These are phyloP conservation scores for Callionymus lyra DNA, from an alignment of 2,113 vertebrate species.

Conservation along the genomic window DNA sequence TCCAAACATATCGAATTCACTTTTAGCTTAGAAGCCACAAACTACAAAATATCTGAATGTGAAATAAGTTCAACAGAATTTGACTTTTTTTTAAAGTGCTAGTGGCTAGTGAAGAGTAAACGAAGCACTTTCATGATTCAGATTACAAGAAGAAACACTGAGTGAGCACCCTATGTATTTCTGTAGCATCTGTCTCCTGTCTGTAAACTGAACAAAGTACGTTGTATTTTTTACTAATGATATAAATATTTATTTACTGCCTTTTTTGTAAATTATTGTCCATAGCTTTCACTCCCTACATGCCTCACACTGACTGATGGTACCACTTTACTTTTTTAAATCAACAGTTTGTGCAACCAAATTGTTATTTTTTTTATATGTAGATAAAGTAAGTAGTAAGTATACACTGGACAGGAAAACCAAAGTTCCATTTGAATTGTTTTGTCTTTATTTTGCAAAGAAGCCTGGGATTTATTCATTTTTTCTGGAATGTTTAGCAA, in stretches of 20 bases:
- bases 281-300: slow-evolving; percentile 18
- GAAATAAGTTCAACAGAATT: no score
- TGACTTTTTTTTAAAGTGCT: slow-evolving; percentile 32
- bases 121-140: slow-evolving; percentile 62
- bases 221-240: slow-evolving; percentile 64
- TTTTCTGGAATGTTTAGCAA: no score
- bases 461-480: no score
- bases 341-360: neutral
- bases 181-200: slow-evolving; percentile 53
- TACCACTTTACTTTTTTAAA: neutral
- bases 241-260: slow-evolving; percentile 72
- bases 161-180: slow-evolving; percentile 21
- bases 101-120: slow-evolving; percentile 16
- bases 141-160: slow-evolving; percentile 24
- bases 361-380: neutral
- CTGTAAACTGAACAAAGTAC: slow-evolving; percentile 50
- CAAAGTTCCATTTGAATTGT: neutral
- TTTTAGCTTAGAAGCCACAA: no score
- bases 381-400: neutral
- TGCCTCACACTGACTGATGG: no score
- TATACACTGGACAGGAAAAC: neutral
- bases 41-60: no score
- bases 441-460: neutral
- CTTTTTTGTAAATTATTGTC: slow-evolving; percentile 67
- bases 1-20: no score